Base-by-base conservation (phyloP, 2,888 invertebrate genomes). In the Noctua fimbriata region DNA sequence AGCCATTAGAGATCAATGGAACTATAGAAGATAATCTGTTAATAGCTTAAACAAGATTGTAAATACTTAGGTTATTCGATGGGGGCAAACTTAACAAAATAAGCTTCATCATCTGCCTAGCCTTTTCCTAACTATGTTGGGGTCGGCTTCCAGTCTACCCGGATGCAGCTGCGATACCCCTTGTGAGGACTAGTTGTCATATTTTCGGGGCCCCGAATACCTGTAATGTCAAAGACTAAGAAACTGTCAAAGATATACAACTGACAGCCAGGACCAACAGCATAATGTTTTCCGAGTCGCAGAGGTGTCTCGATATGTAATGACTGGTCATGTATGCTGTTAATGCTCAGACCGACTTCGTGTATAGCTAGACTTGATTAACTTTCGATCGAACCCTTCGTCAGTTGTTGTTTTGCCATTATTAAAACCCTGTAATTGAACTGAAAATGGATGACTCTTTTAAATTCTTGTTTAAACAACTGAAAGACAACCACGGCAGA, bases 1-100 rank as follows among this genome's bases (percentile, higher is more conserved):
- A 24, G 32, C 69, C 28, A 72, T 81, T 69, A 69, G 52, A 66
- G 76, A 82, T 86, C 63, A 47, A 24, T n/a, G 49, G 24, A 47
- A 49, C 14, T 28, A 60, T 28, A 1, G 4, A 52, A 1, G 18
- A 10, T 16, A 14, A 21, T n/a, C 32, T 63, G 21, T 32, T 63
- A 9, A 4, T 32, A 63, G 18, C 18, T 32, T 9, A 32, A 18
- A 32, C 10, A 21, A 21, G 3, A 60, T 60, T 28, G 14, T 28
- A 24, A 24, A 55, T 1, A 9, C 10, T 10, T 24, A 3, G 24
- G 21, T 21, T 52, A 7, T 52, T 52, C 52, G 7, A 52, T 52
- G 52, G 21, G 16, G 52, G 7, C 52, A 21, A 52, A 18, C 18
- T 49, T 49, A 49, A 18, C 49, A 18, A 49, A 55, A 3, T 3